Base-by-base conservation (phyloP, 2,888 invertebrate genomes). In the Lasius platythorax region DNA sequence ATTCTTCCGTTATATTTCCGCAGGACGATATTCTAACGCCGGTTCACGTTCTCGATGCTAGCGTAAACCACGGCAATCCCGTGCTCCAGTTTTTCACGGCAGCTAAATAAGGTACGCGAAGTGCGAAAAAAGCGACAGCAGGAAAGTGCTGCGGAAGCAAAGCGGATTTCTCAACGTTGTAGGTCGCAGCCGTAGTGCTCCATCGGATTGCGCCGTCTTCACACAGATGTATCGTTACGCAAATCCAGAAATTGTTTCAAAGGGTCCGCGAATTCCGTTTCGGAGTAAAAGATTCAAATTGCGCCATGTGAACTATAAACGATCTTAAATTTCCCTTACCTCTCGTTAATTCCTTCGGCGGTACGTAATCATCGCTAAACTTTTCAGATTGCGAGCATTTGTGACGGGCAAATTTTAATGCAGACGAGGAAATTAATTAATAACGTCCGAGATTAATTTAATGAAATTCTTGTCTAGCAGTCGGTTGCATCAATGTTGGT, bases 271-370 rank as follows among this genome's bases (percentile, higher is more conserved):
- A 91, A 91, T 87, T 87, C 37, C 37, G 88, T 90, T 90, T 88
- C 88, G 64, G 89, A 88, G 87, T 82, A 88, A 91, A 90, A 87
- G 84, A 88, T 61, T 81, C 81, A 82, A 87, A 87, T 87, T 88
- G 76, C 83, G 83, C 76, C 83, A 84, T 43, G 72, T 82, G 76
- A 87, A 78, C 84, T 83, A 85, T 50, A 50, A 18, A 15, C 84
- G 68, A 87, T 84, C 84, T 85, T 67, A 46, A 72, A 61, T 61
- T 33, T 61, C 5, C 85, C 66, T 58, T 40, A 37, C 2, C 72
- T 33, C 83, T 70, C 64, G 37, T 53, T 43, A 81, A 88, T 85
- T 87, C 78, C 75, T 82, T 85, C 63, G 70, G 18, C 63, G 79
- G 79, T 58, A 68, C 53, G 61, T 72, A 82, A 87, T 83, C 85